Percentiles rank a stretch among this genome's conserved stretches.
Conservation (phyloP, 2,113 vertebrate species). For the Cebidichthys violaceus region DNA sequence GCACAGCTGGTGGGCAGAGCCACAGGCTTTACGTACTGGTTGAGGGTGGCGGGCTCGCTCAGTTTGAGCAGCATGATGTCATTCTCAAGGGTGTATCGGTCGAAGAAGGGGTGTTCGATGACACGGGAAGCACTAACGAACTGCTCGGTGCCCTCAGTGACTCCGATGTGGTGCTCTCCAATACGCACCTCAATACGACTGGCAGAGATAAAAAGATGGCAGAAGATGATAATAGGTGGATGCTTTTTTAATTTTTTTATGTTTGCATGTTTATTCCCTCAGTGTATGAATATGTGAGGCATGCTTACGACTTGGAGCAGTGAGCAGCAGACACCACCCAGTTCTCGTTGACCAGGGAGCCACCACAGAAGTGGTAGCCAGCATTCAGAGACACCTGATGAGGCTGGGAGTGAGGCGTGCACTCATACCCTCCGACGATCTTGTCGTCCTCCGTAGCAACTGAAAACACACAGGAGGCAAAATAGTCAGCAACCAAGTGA, state of each 20-base stretch:
- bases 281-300: neutral
- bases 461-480: slow-evolving; percentile 30
- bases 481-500: neutral
- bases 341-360: slow-evolving; percentile 74
- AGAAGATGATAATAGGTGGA: neutral
- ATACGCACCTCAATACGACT: slow-evolving; percentile 76
- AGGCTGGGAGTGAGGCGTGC: slow-evolving; percentile 67
- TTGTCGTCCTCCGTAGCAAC: slow-evolving; percentile 79
- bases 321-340: slow-evolving; percentile 81
- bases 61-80: slow-evolving; percentile 90
- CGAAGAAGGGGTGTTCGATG: slow-evolving; percentile 77
- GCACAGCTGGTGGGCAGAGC: slow-evolving; percentile 78
- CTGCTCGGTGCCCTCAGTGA: slow-evolving; percentile 73
- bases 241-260: neutral
- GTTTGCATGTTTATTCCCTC: neutral
- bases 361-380: slow-evolving; percentile 82
- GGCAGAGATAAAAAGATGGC: neutral
- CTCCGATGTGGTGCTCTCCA: slow-evolving; percentile 80
- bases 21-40: neutral
- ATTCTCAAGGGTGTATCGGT: slow-evolving; percentile 73
- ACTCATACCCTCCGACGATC: slow-evolving; percentile 82
- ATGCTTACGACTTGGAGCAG: slow-evolving; percentile 75
- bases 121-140: slow-evolving; percentile 56
- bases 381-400: slow-evolving; percentile 79
- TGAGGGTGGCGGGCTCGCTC: slow-evolving; percentile 33